A percentile compares a stretch with the other conserved stretches of the same genome.
Evolutionary conservation across 2,888 invertebrate genomes (phyloP).

Genomic region (Acronicta aceris): DNA sequence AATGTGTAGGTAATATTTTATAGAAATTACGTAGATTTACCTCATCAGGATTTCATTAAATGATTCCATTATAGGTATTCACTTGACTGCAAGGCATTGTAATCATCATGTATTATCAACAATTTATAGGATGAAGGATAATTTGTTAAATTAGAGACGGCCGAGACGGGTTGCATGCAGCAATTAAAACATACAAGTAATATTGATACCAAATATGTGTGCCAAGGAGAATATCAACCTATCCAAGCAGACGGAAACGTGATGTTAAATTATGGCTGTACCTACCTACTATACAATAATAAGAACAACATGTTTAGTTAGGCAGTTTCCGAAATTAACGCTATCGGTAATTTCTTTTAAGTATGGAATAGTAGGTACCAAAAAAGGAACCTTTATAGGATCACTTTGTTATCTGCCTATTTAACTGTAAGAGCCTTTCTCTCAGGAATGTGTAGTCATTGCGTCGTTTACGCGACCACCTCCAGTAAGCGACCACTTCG

Average conservation of each 20-base stretch:
- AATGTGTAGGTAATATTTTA: neutral
- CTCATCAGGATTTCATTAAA: neutral
- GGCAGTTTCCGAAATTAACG: conserved; percentile 72
- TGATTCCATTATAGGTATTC: neutral
- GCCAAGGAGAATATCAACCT: conserved; percentile 80
- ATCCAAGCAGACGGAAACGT: conserved; percentile 79
- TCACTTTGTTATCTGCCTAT: too few species aligned
- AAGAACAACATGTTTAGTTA: conserved; percentile 53
- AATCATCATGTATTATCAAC: conserved; percentile 11
- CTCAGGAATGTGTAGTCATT: too few species aligned
- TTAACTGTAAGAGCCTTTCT: too few species aligned
- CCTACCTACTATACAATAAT: conserved; percentile 50
- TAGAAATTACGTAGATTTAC: conserved; percentile 5
- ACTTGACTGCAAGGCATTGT: neutral
- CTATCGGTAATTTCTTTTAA: conserved; percentile 6
- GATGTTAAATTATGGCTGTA: conserved; percentile 79
- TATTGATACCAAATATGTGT: conserved; percentile 79
- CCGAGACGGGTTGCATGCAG: conserved; percentile 51
- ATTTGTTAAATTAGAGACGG: conserved; percentile 35
- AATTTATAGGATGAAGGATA: neutral
- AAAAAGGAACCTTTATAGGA: too few species aligned
- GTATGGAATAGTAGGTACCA: too few species aligned
- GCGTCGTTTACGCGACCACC: too few species aligned
- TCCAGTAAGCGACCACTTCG: too few species aligned
- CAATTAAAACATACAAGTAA: conserved; percentile 64